Conservation (phyloP, 2,888 invertebrate genomes). For the Pterobdella sp. region DNA sequence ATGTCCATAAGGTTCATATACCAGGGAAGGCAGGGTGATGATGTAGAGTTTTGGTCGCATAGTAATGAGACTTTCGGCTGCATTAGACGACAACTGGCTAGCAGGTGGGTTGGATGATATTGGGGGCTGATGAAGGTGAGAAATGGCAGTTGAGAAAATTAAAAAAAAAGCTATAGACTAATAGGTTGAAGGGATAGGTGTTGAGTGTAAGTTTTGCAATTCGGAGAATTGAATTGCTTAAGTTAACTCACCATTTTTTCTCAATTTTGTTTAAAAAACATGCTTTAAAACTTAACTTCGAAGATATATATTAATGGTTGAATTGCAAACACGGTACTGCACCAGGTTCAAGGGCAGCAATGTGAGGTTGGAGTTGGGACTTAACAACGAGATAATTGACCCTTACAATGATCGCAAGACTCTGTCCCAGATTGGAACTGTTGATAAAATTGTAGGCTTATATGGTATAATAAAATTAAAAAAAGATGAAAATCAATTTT, state of each 20-base stretch:
- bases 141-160: background rate
- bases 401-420: slow-evolving; percentile 77
- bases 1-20: slow-evolving; percentile 78
- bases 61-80: slow-evolving; percentile 85
- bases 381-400: slow-evolving; percentile 79
- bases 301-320: too few relatives aligned
- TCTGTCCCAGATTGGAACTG: slow-evolving; percentile 72
- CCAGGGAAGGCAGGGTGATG: slow-evolving; percentile 69
- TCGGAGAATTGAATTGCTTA: background rate
- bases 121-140: background rate
- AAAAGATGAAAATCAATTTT: too few relatives aligned
- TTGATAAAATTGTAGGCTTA: slow-evolving; percentile 73
- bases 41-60: slow-evolving; percentile 83
- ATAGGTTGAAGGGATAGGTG: background rate
- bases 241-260: too few relatives aligned
- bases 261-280: too few relatives aligned
- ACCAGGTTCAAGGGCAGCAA: slow-evolving; percentile 53
- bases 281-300: too few relatives aligned
- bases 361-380: slow-evolving; percentile 80
- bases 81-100: slow-evolving; percentile 37
- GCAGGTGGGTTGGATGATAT: slow-evolving; percentile 22
- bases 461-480: too few relatives aligned
- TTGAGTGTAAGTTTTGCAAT: too few relatives aligned
- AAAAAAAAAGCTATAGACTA: background rate
- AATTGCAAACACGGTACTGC: too few relatives aligned